Evolutionary conservation across 2,797 vertebrate genomes (phyloP), one percentile per base, ranked within the genome.

Genomic region (Vultur gryphus): DNA sequence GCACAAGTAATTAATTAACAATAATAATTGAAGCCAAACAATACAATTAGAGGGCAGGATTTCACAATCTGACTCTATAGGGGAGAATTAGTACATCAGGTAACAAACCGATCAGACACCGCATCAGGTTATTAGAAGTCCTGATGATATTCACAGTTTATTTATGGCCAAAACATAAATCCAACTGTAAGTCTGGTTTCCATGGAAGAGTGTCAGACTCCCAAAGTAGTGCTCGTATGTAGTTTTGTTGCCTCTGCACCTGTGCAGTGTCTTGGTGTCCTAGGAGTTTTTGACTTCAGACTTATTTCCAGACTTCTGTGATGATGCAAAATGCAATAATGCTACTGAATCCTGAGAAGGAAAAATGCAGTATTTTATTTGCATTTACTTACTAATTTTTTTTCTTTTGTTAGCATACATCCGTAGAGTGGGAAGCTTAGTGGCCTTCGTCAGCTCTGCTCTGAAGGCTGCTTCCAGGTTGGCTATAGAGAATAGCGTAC

Each of bases 151-250:
- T 84, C 93, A 55, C 3, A 3, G 10, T 66, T 89, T 90, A 21
- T 82, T 87, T 91, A 29, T 86, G 43, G 49, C 15, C 25, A 65
- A 76, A 91, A 29, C 3, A 20, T 49, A 84, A 91, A 81, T 61
- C 26, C 41, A 48, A 6, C 29, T 5, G 1, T 51, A 71, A 69
- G 41, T 51, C 18, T 71, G 33, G 9, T 83, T 87, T 93, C 44
- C 9, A 7, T 0, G 24, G 35, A 73, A 35, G 16, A 35, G 20
- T 24, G 9, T 52, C 35, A 75, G 39, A 35, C 24, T 82, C 18
- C 51, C n/a, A 52, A 84, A 84, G 29, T 39, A 54, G 5, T 0
- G 0, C 39, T 83, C 2, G 0, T 20, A 7, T 35, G 19, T 41
- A 33, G 24, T 59, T 20, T 33, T 21, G 4, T 69, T 87, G 21